Conservation (phyloP, 2,797 vertebrate genomes). For the Sebastes trivittatus region DNA sequence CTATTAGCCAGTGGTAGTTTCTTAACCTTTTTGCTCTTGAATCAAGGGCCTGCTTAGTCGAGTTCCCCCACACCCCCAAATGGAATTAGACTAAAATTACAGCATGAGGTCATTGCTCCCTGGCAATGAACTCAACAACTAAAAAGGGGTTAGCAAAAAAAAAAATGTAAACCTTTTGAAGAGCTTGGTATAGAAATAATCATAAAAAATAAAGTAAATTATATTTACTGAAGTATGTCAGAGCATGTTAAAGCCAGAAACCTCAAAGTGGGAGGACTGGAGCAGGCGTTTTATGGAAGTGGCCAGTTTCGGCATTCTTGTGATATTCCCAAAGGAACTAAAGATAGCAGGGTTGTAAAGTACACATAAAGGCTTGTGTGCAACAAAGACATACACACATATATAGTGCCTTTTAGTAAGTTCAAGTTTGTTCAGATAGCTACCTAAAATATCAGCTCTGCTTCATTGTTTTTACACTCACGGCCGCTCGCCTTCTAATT, state of each 20-base stretch:
- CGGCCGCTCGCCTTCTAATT: conserved; percentile 51
- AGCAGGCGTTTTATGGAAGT: conserved; percentile 72
- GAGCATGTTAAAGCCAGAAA: conserved; percentile 66
- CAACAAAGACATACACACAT: conserved; percentile 31
- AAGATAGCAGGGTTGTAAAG: conserved; percentile 72
- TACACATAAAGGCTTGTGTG: conserved; percentile 41
- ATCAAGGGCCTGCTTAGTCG: conserved; percentile 58
- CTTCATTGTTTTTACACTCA: conserved; percentile 55
- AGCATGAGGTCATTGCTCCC: conserved; percentile 74
- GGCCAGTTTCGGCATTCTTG: conserved; percentile 63
- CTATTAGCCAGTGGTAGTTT: conserved; percentile 73
- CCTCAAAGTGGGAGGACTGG: conserved; percentile 72
- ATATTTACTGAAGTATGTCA: conserved; percentile 72
- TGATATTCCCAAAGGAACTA: conserved; percentile 77
- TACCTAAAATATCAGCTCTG: conserved; percentile 38
- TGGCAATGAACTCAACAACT: conserved; percentile 65
- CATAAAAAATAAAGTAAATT: conserved; percentile 74
- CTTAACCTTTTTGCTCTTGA: conserved; percentile 73
- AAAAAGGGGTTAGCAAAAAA: conserved; percentile 36
- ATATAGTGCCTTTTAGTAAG: not conserved
- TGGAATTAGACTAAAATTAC: conserved; percentile 77
- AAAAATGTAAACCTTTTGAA: conserved; percentile 67
- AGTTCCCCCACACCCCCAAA: conserved; percentile 25
- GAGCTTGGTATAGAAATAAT: conserved; percentile 74
- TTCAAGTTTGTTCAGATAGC: conserved; percentile 38